phyloP scores from a whole-genome alignment of 2,113 vertebrate genomes.

The Planiliza haematocheilus region DNA sequence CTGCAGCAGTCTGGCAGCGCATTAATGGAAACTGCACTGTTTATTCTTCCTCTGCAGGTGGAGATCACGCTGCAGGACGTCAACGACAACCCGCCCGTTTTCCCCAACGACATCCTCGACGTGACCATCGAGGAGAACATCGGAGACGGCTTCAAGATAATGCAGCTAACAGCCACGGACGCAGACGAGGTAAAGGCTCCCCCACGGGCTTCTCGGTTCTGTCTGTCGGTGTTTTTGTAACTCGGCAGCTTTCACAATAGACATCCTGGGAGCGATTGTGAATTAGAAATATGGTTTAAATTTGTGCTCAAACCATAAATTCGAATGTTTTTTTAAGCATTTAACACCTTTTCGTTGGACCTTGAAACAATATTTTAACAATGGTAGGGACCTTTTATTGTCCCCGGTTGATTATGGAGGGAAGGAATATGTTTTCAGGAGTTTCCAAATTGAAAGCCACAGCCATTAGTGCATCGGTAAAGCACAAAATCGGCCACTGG shows the following conservation, averaged over 20 bases:
- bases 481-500: neutral
- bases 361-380: constrained; percentile 25
- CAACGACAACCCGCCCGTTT: constrained; percentile 97
- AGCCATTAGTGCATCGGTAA: neutral
- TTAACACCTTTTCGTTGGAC: constrained; percentile 24
- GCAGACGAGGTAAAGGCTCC: constrained; percentile 91
- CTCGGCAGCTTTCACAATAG: constrained; percentile 32
- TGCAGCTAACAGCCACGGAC: constrained; percentile 96
- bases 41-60: constrained; percentile 84
- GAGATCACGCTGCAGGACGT: constrained; percentile 98
- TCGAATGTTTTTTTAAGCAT: constrained; percentile 27
- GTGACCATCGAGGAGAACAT: constrained; percentile 96
- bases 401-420: neutral
- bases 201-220: constrained; percentile 52
- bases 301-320: constrained; percentile 41
- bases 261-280: constrained; percentile 49
- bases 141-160: constrained; percentile 94
- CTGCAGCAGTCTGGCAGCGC: constrained; percentile 29
- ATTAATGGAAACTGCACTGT: constrained; percentile 61
- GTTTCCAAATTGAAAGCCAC: neutral
- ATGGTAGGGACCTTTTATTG: constrained; percentile 6
- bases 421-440: neutral
- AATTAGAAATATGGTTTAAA: constrained; percentile 44
- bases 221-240: constrained; percentile 52
- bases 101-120: constrained; percentile 94